phyloP scores from a whole-genome alignment of 2,888 invertebrate genomes.

The Teinopalpus imperialis region DNA sequence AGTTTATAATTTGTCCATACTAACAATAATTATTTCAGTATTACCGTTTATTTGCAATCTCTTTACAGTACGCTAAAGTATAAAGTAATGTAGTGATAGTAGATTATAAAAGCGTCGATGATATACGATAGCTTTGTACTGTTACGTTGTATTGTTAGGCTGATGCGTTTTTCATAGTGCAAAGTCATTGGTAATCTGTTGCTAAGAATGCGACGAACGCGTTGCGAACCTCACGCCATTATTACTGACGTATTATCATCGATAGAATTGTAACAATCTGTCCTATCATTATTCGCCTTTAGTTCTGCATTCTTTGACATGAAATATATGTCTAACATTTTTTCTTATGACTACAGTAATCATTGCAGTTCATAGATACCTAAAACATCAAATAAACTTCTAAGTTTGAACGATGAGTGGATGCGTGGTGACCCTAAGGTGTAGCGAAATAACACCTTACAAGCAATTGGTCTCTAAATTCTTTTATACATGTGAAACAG shows the following conservation, averaged over 20 bases:
- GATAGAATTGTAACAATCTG: constrained; percentile 7
- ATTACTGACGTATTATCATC: constrained; percentile 5
- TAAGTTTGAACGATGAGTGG: too few relatives aligned
- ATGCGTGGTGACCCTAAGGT: too few relatives aligned
- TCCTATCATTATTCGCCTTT: neutral
- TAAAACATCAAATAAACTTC: too few relatives aligned
- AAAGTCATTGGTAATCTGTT: constrained; percentile 35
- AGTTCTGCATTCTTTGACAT: constrained; percentile 14
- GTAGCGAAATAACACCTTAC: too few relatives aligned
- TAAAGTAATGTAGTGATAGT: constrained; percentile 33
- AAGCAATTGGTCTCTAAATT: too few relatives aligned
- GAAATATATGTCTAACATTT: too few relatives aligned
- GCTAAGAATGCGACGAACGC: constrained; percentile 35
- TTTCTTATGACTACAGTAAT: too few relatives aligned
- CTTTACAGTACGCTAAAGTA: constrained; percentile 29
- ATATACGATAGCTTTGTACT: constrained; percentile 28
- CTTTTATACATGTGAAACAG: too few relatives aligned
- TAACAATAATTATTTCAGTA: too few relatives aligned
- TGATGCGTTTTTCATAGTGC: constrained; percentile 28
- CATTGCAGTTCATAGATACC: too few relatives aligned
- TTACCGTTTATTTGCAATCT: constrained; percentile 2
- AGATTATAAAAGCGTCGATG: constrained; percentile 31
- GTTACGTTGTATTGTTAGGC: constrained; percentile 27
- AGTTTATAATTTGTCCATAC: too few relatives aligned
- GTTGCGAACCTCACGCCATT: constrained; percentile 6